Conservation (phyloP, 2,113 vertebrate genomes). For the Mormyrus iriodes region DNA sequence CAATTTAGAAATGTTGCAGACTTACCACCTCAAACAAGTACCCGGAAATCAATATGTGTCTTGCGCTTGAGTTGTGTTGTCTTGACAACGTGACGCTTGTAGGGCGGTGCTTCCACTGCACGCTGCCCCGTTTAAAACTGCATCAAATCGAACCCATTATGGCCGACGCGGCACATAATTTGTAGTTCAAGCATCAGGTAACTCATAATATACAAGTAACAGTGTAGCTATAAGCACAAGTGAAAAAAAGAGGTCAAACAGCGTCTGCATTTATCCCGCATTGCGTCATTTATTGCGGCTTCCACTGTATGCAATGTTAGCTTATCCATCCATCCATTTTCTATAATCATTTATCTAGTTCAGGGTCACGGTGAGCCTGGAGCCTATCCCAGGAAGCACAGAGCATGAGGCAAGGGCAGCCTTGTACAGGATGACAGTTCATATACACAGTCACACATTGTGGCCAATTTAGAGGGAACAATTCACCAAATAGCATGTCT, state of each 20-base stretch:
- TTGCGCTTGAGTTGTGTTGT: constrained; percentile 35
- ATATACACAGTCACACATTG: not conserved
- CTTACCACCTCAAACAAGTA: constrained; percentile 31
- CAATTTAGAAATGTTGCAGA: not conserved
- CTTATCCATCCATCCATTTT: not conserved
- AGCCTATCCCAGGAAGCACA: not conserved
- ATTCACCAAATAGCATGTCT: not conserved
- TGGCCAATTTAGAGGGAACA: not conserved
- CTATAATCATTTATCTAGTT: not conserved
- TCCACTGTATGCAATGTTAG: not conserved
- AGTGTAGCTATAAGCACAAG: not conserved
- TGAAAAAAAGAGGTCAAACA: not conserved
- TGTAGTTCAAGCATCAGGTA: not conserved
- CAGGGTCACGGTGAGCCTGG: not conserved
- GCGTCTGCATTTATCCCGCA: not conserved
- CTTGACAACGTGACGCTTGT: constrained; percentile 30
- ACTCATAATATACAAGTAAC: not conserved
- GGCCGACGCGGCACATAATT: not conserved
- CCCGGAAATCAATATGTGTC: not conserved
- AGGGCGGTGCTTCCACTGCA: constrained; percentile 23
- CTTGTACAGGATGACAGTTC: not conserved
- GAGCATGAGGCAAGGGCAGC: not conserved
- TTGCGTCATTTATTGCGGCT: not conserved
- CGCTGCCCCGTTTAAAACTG: not conserved
- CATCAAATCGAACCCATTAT: no score